phyloP scores from a whole-genome alignment of 2,113 vertebrate species.

The Spilogale gracilis region DNA sequence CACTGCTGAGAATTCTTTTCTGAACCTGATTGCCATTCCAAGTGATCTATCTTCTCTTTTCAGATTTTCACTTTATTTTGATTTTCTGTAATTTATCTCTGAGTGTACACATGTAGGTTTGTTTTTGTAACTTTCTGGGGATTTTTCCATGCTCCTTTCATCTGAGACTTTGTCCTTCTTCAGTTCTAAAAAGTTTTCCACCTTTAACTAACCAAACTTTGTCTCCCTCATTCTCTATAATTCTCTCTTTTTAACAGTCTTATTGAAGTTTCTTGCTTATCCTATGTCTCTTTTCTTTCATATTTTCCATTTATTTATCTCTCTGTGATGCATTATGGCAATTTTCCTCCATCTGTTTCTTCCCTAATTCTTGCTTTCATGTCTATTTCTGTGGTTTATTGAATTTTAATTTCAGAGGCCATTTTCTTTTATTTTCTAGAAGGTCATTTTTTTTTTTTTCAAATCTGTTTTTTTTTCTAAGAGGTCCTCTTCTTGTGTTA shows the following conservation, averaged over 20 bases:
- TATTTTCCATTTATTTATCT: neutral
- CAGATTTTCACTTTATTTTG: neutral
- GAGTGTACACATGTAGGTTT: neutral
- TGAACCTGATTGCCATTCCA: neutral
- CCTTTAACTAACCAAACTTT: neutral
- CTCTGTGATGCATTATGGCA: neutral
- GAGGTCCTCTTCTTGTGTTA: neutral
- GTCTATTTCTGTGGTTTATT: neutral
- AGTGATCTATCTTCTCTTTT: neutral
- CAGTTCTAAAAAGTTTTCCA: neutral
- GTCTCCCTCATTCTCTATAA: neutral
- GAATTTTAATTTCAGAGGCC: neutral
- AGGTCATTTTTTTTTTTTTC: neutral
- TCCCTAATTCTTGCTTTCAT: neutral
- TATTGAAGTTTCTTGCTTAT: neutral
- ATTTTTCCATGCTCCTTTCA: neutral
- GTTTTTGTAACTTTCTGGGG: neutral
- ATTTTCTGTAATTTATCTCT: neutral
- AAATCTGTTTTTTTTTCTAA: neutral
- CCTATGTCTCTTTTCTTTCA: neutral
- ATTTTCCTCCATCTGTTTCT: neutral
- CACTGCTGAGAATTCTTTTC: neutral
- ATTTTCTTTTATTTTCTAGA: neutral
- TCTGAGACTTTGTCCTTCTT: neutral
- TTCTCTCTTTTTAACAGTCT: neutral